Percentiles rank a stretch among this genome's conserved stretches.
These are phyloP conservation scores for Phaethon lepturus DNA, from an alignment of 2,113 vertebrate genomes.

Conservation along the genomic window DNA sequence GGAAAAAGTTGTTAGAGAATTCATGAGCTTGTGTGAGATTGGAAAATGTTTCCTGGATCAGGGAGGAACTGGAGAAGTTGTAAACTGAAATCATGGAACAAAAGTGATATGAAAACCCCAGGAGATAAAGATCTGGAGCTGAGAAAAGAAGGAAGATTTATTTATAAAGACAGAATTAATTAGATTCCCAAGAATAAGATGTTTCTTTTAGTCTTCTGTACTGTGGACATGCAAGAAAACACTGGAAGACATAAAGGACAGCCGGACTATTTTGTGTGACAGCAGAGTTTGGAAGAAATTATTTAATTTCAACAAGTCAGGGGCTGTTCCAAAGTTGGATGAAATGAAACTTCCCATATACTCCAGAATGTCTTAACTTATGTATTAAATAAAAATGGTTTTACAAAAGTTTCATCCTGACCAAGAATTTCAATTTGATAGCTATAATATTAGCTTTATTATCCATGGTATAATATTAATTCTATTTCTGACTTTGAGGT, in stretches of 20 bases:
- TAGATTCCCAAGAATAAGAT: background rate
- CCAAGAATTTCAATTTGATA: background rate
- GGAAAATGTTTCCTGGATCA: background rate
- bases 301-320: background rate
- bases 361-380: background rate
- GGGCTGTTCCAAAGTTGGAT: background rate
- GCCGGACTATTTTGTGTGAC: background rate
- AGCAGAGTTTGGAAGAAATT: background rate
- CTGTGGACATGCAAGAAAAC: background rate
- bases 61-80: background rate
- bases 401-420: background rate
- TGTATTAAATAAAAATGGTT: background rate
- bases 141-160: slow-evolving; percentile 17
- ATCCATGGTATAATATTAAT: background rate
- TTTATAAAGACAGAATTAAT: slow-evolving; percentile 16
- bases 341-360: background rate
- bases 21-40: background rate
- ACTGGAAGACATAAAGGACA: background rate
- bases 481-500: background rate
- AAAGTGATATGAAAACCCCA: background rate
- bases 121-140: background rate
- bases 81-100: background rate
- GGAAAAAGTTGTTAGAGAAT: background rate
- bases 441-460: background rate
- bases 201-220: background rate